These are phyloP conservation scores for Sebastes glaucus DNA, from an alignment of 2,797 vertebrate species.

Conservation along the genomic window DNA sequence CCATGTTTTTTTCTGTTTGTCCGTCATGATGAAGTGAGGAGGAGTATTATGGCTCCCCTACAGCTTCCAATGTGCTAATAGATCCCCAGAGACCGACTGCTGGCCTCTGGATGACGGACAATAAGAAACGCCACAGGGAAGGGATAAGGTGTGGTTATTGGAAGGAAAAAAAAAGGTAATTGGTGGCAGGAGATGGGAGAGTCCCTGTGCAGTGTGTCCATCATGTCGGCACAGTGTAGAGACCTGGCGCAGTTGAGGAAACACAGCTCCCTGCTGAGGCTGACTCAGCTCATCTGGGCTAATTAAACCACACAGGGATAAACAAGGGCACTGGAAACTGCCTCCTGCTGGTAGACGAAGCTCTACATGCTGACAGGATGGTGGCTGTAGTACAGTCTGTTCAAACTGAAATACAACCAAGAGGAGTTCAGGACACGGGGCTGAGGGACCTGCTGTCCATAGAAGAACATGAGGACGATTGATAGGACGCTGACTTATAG, in stretches of 20 bases:
- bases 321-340: constrained; percentile 45
- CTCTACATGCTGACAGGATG: constrained; percentile 3
- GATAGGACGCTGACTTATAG: constrained; percentile 6
- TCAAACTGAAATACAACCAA: constrained; percentile 18
- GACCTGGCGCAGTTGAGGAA: constrained; percentile 19
- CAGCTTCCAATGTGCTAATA: constrained; percentile 17
- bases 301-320: constrained; percentile 64
- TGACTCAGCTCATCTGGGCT: constrained; percentile 61
- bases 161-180: constrained; percentile 6
- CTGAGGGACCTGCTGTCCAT: constrained; percentile 9
- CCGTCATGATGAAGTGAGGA: constrained; percentile 25
- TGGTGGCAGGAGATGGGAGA: constrained; percentile 2
- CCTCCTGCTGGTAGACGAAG: constrained; percentile 10
- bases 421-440: neutral
- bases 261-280: constrained; percentile 31
- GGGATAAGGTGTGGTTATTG: neutral
- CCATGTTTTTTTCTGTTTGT: constrained; percentile 1
- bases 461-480: constrained; percentile 1
- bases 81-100: constrained; percentile 11
- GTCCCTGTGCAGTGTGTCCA: neutral
- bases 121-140: neutral
- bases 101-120: constrained; percentile 36
- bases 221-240: neutral
- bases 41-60: constrained; percentile 13
- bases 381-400: constrained; percentile 4